Base-by-base conservation (phyloP, 2,888 invertebrate genomes). In the Leptinotarsa haldemani region DNA sequence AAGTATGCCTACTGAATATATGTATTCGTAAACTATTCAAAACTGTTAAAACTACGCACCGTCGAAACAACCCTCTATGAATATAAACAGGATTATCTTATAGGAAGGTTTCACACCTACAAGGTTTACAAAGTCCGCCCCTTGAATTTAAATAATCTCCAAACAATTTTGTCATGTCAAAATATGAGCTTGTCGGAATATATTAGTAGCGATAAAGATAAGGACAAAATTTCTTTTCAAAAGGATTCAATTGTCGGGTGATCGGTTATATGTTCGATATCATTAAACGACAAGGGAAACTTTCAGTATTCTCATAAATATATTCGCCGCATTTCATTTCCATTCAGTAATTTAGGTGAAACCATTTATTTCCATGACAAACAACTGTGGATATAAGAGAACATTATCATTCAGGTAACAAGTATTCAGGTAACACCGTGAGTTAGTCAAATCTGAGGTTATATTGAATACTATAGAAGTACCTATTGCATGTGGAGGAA, bases 131-230 rank as follows among this genome's bases (percentile, higher is more conserved):
- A 25, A 61, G 16, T 61, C 30, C 61, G 30, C n/a, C 20, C 30
- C 61, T 25, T 61, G 61, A 61, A 61, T 61, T 61, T 61, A 61
- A 61, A 61, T 61, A 61, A 61, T 30, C 61, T 61, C 61, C 25
- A 4, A 30, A 61, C 61, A 61, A 25, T 61, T 61, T 61, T 9
- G n/a, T 30, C 1, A 25, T n/a, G 30, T 30, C 61, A 30, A n/a
- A 61, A 40, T 30, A 40, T 30, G 61, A n/a, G 30, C 25, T 25
- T 30, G 40, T 7, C 15, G n/a, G 61, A 30, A 61, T 61, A 61
- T 30, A 61, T 61, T 61, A n/a, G 61, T 61, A 16, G 12, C 40
- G 61, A 30, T 25, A 9, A 25, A 30, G 30, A 61, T 30, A 15
- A 16, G n/a, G 30, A 40, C 12, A 61, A 7, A 61, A 61, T 61